Evolutionary conservation across 2,797 vertebrate genomes (phyloP).

Genomic region (Sebastes kiyomatsui): DNA sequence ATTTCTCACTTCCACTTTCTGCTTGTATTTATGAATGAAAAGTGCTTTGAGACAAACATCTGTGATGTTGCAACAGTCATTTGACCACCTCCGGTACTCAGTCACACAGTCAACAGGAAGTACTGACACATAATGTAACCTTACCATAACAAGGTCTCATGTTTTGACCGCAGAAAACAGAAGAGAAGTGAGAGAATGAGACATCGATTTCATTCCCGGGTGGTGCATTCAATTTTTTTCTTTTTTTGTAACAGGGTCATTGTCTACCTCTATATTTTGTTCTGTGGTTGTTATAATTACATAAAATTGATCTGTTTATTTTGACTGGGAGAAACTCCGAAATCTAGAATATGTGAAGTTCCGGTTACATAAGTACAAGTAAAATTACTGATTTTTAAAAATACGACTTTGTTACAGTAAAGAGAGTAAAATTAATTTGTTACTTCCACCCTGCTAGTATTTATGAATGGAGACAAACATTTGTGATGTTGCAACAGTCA

Average conservation of each 20-base stretch:
- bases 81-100: fast-evolving
- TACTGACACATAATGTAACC: background rate
- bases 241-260: too few relatives aligned
- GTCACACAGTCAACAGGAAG: background rate
- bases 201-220: too few relatives aligned
- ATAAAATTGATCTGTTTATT: too few relatives aligned
- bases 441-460: background rate
- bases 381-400: too few relatives aligned
- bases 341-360: too few relatives aligned
- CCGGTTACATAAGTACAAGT: too few relatives aligned
- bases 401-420: background rate
- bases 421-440: background rate
- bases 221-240: too few relatives aligned
- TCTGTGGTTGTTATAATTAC: too few relatives aligned
- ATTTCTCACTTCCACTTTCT: background rate
- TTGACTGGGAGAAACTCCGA: too few relatives aligned
- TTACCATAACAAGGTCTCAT: background rate
- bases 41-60: background rate
- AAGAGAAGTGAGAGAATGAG: too few relatives aligned
- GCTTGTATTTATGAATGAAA: background rate
- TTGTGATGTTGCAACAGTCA: background rate
- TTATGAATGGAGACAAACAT: background rate
- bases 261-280: too few relatives aligned
- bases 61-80: background rate
- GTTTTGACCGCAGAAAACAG: too few relatives aligned